Conservation (phyloP, 1,140 invertebrate species). For the Calephelis virginiensis region DNA sequence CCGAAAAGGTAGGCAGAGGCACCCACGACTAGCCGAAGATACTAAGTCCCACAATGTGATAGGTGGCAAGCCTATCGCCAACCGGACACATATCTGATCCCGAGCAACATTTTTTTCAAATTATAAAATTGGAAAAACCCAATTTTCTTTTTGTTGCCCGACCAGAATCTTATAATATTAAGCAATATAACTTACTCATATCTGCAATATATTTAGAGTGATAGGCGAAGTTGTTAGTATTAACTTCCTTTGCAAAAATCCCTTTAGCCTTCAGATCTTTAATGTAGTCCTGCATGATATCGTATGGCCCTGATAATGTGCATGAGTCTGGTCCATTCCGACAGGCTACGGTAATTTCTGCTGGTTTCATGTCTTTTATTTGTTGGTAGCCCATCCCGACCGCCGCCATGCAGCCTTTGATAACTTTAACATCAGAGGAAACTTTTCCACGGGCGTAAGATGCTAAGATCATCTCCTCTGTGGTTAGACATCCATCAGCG, state of each 20-base stretch:
- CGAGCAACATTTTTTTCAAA: too few species aligned
- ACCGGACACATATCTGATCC: too few species aligned
- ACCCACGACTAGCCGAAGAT: too few species aligned
- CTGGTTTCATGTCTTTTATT: conserved; percentile 75
- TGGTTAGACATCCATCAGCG: conserved; percentile 89
- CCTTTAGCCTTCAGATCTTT: conserved; percentile 81
- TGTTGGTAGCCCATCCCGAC: conserved; percentile 77
- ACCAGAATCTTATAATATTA: neutral
- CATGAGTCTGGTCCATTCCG: conserved; percentile 87
- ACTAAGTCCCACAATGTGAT: too few species aligned
- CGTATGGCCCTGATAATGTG: conserved; percentile 86
- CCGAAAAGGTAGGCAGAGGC: too few species aligned
- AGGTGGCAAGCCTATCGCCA: too few species aligned
- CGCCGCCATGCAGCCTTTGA: conserved; percentile 35
- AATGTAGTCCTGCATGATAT: conserved; percentile 81
- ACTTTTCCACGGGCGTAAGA: conserved; percentile 61
- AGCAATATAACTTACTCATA: conserved; percentile 37
- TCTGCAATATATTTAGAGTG: conserved; percentile 86
- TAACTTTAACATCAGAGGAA: conserved; percentile 31
- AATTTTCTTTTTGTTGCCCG: too few species aligned
- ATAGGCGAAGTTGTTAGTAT: conserved; percentile 86
- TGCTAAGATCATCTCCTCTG: conserved; percentile 88
- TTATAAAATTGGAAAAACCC: too few species aligned
- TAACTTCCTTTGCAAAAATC: conserved; percentile 86
- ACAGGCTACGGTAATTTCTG: conserved; percentile 85